These are phyloP conservation scores for Arizona elegans DNA, from an alignment of 2,113 vertebrate genomes.

Conservation along the genomic window DNA sequence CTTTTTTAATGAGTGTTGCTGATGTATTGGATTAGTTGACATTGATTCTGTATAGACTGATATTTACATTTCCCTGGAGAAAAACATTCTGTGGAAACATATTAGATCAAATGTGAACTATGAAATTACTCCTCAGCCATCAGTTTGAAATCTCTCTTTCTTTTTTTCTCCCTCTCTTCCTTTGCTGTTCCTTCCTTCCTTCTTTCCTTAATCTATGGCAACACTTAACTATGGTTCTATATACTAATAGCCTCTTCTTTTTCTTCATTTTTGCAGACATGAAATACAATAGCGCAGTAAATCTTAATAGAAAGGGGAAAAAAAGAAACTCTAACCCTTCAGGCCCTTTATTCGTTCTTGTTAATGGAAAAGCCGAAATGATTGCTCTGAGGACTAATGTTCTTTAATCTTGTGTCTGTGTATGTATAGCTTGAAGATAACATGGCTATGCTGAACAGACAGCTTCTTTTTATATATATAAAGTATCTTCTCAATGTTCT, in stretches of 20 bases:
- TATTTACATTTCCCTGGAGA: not conserved
- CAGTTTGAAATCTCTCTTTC: not conserved
- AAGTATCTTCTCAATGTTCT: slow-evolving; percentile 5
- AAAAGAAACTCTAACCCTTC: not conserved
- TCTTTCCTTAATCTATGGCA: not conserved
- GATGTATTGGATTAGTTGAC: not conserved
- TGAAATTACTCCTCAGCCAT: not conserved
- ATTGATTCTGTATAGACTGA: not conserved
- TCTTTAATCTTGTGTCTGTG: slow-evolving; percentile 8
- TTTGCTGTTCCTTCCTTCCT: not conserved
- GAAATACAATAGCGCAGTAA: not conserved
- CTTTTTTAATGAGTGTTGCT: not conserved
- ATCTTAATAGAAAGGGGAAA: not conserved
- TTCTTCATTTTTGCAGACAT: not conserved
- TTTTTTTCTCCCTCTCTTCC: not conserved
- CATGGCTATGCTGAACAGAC: not conserved
- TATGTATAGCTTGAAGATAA: not conserved
- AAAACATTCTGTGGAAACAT: not conserved
- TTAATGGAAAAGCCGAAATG: slow-evolving; percentile 13
- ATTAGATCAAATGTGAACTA: not conserved
- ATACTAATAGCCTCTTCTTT: not conserved
- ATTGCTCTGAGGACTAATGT: not conserved
- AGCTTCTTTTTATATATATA: slow-evolving; percentile 4
- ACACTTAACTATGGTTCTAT: not conserved
- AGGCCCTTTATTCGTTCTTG: not conserved